Conservation (phyloP, 2,797 vertebrate species). For the Semaprochilodus insignis region DNA sequence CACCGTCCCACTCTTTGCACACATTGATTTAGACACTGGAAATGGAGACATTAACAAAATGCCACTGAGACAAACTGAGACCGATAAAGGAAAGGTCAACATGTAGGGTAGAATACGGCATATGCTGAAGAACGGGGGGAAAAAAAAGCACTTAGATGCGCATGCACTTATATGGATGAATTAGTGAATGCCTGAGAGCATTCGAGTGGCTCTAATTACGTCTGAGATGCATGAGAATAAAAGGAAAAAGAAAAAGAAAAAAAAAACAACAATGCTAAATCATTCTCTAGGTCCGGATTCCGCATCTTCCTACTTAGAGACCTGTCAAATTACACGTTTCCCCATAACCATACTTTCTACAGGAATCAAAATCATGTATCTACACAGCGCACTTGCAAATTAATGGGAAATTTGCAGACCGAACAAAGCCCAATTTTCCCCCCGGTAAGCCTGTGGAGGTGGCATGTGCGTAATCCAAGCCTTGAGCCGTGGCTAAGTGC, state of each 20-base stretch:
- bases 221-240: conserved; percentile 70
- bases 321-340: conserved; percentile 20
- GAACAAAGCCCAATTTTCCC: conserved; percentile 36
- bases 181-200: conserved; percentile 64
- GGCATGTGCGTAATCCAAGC: conserved; percentile 61
- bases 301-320: conserved; percentile 9
- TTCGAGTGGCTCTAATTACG: conserved; percentile 74
- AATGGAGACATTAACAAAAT: conserved; percentile 26
- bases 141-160: background rate
- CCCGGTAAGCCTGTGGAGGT: conserved; percentile 47
- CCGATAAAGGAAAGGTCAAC: conserved; percentile 13
- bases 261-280: background rate
- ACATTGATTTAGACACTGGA: conserved; percentile 16
- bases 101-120: background rate
- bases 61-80: conserved; percentile 13
- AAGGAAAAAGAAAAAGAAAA: conserved; percentile 5
- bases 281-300: background rate
- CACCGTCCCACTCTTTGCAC: background rate
- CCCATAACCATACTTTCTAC: conserved; percentile 1
- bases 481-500: conserved; percentile 53
- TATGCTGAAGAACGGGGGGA: background rate
- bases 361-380: conserved; percentile 16
- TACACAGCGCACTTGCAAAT: conserved; percentile 21
- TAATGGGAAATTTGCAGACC: conserved; percentile 32
- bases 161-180: conserved; percentile 59